Evolutionary conservation across 2,797 vertebrate genomes (phyloP).

Genomic region (Danio jaintianensis): DNA sequence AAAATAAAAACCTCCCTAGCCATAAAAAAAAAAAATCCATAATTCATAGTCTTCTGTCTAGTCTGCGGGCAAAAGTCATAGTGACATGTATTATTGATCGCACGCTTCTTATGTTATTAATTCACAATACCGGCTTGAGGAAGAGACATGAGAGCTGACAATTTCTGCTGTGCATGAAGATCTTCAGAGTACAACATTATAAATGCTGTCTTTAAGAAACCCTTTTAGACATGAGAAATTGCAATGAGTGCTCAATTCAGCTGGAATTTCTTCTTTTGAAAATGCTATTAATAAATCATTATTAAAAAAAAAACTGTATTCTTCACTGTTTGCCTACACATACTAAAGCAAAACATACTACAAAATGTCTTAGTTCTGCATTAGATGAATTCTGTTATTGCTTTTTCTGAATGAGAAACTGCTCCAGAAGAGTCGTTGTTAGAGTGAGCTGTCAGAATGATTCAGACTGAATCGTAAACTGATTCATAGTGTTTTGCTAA

Average conservation of each 20-base stretch:
- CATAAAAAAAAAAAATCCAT: constrained; percentile 53
- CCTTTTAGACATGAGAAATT: neutral
- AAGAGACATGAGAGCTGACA: constrained; percentile 21
- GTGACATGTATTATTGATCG: constrained; percentile 54
- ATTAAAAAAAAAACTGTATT: neutral
- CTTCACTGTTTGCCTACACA: neutral
- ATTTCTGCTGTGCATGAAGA: neutral
- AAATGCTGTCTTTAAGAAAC: constrained; percentile 3
- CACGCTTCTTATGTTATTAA: constrained; percentile 42
- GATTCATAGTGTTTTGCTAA: constrained; percentile 10
- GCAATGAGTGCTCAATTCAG: neutral
- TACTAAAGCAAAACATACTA: neutral
- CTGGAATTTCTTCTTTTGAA: neutral
- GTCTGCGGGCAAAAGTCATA: constrained; percentile 50
- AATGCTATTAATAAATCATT: neutral
- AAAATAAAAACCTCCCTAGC: constrained; percentile 33
- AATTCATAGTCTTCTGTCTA: constrained; percentile 59
- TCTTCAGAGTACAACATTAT: neutral
- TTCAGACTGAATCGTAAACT: neutral
- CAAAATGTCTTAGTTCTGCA: neutral
- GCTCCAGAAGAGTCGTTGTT: neutral
- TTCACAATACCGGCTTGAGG: constrained; percentile 44
- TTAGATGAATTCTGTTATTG: constrained; percentile 8
- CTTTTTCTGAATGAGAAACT: neutral
- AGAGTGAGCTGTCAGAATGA: neutral